Base-by-base conservation (phyloP, 2,888 invertebrate genomes). In the Eilema depressum region DNA sequence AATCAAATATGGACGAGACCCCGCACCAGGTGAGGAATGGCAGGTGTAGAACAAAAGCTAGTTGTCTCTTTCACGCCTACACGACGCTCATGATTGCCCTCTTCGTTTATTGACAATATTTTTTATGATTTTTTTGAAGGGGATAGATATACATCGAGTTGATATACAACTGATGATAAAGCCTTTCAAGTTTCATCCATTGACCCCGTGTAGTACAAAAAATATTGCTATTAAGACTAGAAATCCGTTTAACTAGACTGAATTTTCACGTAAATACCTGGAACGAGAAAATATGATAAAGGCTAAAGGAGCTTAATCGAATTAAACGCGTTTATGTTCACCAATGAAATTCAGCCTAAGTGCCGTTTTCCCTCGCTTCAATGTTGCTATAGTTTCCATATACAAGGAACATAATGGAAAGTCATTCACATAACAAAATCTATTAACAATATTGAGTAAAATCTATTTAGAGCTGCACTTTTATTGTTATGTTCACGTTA, bases 1-100 rank as follows among this genome's bases (percentile, higher is more conserved):
- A 92, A 93, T 94, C 93, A 93, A 94, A 94, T 92, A 93, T 93
- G 90, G 86, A 92, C 89, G 89, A 87, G 83, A 81, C 87, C 85
- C 85, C 85, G 83, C 86, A 84, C 92, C 94, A 93, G 93, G 92
- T 94, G 93, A 91, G 85, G 88, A 79, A 81, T 83, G 90, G 92
- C 95, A 94, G 94, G 94, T 93, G 94, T 87, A 90, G 87, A 86
- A 91, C 90, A 91, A 92, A 85, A 87, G 82, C 86, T 71, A 74
- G 79, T 84, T 76, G 82, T 92, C 93, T 85, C 89, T 82, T 82
- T 93, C 86, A 78, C 90, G 81, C 92, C 80, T 76, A 81, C 82
- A 68, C 83, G 73, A 68, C 63, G 56, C 66, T 47, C 71, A 66
- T 62, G 70, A 77, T 70, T 70, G 70, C 77, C 78, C 75, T 87